Evolutionary conservation across 2,888 invertebrate genomes (phyloP).

Genomic region (Boloria euphrosyne): DNA sequence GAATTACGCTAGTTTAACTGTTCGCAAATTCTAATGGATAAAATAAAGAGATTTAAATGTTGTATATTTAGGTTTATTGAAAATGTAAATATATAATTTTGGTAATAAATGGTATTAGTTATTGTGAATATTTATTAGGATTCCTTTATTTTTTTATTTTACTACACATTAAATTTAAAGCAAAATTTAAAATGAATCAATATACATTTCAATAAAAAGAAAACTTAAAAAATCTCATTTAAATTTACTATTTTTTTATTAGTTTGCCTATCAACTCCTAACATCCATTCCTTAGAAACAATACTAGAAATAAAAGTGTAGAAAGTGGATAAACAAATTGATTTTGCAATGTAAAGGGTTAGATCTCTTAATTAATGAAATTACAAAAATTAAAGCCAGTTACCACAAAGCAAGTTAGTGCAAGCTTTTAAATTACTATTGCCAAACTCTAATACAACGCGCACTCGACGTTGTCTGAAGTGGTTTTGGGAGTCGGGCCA

Average conservation of each 20-base stretch:
- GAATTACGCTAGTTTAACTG: constrained; percentile 23
- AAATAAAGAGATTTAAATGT: no score
- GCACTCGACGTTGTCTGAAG: constrained; percentile 59
- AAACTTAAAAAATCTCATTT: not conserved
- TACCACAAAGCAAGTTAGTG: constrained; percentile 51
- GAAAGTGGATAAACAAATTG: constrained; percentile 3
- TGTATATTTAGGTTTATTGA: constrained; percentile 1
- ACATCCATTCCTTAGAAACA: not conserved
- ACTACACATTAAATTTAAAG: no score
- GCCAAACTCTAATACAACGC: constrained; percentile 64
- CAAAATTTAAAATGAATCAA: no score
- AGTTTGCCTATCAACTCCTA: constrained; percentile 11
- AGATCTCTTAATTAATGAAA: constrained; percentile 22
- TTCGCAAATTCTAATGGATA: no score
- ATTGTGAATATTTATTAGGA: constrained; percentile 12
- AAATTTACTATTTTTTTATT: not conserved
- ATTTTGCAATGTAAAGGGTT: constrained; percentile 2
- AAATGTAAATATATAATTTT: constrained; percentile 8
- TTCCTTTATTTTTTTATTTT: constrained; percentile 4
- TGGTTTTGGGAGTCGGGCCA: constrained; percentile 71
- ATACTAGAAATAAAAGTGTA: not conserved
- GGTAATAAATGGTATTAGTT: constrained; percentile 14
- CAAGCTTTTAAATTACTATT: constrained; percentile 50
- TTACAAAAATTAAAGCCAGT: constrained; percentile 23
- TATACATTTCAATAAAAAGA: no score